Evolutionary conservation across 2,888 invertebrate species (phyloP), one percentile per base, ranked within the genome.

Genomic region (Drosophila birchii): DNA sequence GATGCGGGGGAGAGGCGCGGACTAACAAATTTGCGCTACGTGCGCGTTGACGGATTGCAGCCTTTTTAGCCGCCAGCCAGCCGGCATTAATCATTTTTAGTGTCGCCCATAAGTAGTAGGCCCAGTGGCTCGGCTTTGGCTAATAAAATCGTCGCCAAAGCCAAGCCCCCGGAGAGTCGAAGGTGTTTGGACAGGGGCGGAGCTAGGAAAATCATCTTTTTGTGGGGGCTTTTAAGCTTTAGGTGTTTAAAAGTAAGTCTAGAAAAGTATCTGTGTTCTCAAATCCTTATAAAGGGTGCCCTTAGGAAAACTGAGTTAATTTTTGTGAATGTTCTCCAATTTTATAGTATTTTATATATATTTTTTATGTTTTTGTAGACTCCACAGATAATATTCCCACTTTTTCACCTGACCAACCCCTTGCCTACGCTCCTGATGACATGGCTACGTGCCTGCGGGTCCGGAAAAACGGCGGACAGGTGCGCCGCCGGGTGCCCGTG

Each of bases 61-160:
- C 85, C 88, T 83, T 88, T 88, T 88, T 81, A 76, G 86, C 78
- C 77, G 78, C 75, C 84, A 78, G 85, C 78, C 78, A 70, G 76
- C 75, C 67, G 75, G 82, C 90, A 90, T 90, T 90, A 90, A 90
- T 90, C 89, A 90, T 90, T 90, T 90, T 88, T 84, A 89, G 88
- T 86, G 85, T 79, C 78, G 73, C 78, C 82, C 85, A 78, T 80
- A 88, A 90, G 90, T 90, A 90, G 90, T 90, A 90, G 90, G 86
- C 86, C 78, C 82, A 80, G 75, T 71, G 81, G 51, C 80, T 80
- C 75, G 87, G 49, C 87, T 87, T 88, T 80, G 87, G 64, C 89
- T 87, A 88, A 88, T 90, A 88, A 90, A 88, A 86, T 86, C 84
- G 88, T 86, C 87, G 61, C 51, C 53, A 70, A 61, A 71, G 54